phyloP scores from a whole-genome alignment of 2,797 vertebrate species.

The Tarsius wallacei region DNA sequence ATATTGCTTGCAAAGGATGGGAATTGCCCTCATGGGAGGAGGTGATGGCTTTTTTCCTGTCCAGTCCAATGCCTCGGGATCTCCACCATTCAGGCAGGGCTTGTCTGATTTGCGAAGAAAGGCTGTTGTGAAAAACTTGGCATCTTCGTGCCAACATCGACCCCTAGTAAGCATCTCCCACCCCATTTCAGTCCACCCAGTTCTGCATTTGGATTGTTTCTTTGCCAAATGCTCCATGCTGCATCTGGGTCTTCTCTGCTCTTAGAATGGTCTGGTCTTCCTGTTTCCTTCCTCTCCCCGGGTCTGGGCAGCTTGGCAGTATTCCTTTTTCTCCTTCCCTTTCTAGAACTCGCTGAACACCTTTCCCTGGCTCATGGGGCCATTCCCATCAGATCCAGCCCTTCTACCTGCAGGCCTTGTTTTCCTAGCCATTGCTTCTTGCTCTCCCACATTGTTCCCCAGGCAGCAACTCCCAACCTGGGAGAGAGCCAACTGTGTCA shows the following conservation, averaged over 20 bases:
- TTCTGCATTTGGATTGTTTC: neutral
- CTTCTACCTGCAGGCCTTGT: accelerated
- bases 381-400: accelerated
- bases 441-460: neutral
- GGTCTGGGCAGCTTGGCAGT: neutral
- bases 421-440: neutral
- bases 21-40: neutral
- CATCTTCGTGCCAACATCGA: neutral
- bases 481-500: neutral
- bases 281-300: neutral
- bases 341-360: neutral
- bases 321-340: neutral
- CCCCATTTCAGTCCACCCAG: neutral
- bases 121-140: neutral
- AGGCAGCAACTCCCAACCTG: neutral
- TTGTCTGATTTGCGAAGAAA: neutral
- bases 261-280: neutral
- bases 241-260: neutral
- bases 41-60: neutral
- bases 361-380: neutral
- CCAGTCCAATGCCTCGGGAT: neutral
- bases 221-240: neutral
- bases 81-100: neutral
- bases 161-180: neutral
- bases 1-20: neutral